Conservation (phyloP, 2,888 invertebrate species). For the Sturmia bella region DNA sequence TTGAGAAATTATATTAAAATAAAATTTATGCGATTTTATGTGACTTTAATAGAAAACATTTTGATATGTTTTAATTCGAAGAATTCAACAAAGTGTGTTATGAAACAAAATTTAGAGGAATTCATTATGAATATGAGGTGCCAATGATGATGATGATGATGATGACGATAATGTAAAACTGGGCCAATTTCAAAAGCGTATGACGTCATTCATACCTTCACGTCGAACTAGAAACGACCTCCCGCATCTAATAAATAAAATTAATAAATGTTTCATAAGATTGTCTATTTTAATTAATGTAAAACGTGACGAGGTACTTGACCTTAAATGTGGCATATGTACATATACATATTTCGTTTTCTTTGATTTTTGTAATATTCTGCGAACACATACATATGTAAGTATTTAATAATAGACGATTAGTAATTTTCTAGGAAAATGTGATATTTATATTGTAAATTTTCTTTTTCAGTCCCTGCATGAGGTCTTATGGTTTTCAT, state of each 20-base stretch:
- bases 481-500: neutral
- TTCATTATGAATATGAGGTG: constrained; percentile 1
- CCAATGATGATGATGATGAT: constrained; percentile 24
- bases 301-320: constrained; percentile 30
- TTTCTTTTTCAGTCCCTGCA: constrained; percentile 6
- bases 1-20: constrained; percentile 26
- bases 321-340: constrained; percentile 36
- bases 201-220: constrained; percentile 18
- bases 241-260: constrained; percentile 14
- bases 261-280: constrained; percentile 14
- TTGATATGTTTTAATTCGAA: constrained; percentile 13
- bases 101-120: neutral
- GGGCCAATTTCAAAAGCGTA: constrained; percentile 36
- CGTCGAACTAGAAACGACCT: neutral
- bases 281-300: constrained; percentile 4
- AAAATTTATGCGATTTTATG: constrained; percentile 21
- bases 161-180: constrained; percentile 6
- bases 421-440: constrained; percentile 23
- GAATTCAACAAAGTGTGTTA: constrained; percentile 1
- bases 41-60: neutral
- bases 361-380: neutral
- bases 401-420: constrained; percentile 12
- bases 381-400: neutral
- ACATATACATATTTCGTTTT: no score
- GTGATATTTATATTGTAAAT: neutral